These are phyloP conservation scores for Tauraco hartlaubi DNA, from an alignment of 2,797 vertebrate species.

Conservation along the genomic window DNA sequence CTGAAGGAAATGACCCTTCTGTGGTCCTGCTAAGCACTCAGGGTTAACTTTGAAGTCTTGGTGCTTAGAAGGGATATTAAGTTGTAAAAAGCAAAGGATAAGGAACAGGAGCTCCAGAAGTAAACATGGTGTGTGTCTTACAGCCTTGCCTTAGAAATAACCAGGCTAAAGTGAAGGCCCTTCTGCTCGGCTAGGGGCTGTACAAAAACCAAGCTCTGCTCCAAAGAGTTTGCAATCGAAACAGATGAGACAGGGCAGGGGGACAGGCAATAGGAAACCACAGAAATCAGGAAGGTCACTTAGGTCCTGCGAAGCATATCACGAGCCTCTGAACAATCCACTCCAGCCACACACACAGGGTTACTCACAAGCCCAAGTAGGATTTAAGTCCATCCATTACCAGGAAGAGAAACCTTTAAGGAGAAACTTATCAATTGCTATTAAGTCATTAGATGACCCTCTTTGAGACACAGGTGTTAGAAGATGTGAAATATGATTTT, in stretches of 20 bases:
- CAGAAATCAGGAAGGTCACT: neutral
- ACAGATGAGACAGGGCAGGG: neutral
- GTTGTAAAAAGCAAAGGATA: neutral
- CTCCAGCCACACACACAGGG: neutral
- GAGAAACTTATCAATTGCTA: neutral
- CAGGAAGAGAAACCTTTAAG: neutral
- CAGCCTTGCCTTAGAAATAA: neutral
- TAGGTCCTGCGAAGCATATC: too few species aligned
- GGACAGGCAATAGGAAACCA: neutral
- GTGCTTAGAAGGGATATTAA: neutral
- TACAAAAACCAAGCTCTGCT: neutral
- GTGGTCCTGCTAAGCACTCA: neutral
- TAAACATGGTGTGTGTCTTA: neutral
- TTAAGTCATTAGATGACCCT: neutral
- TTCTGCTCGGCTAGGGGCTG: neutral
- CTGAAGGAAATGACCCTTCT: neutral
- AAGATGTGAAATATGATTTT: accelerated
- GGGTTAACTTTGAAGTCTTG: neutral
- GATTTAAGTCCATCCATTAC: neutral
- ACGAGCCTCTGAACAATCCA: neutral
- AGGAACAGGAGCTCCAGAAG: neutral
- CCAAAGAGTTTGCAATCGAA: neutral
- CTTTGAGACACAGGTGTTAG: neutral
- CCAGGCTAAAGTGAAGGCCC: neutral
- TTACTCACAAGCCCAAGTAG: neutral